Evolutionary conservation across 2,797 vertebrate genomes (phyloP).

Genomic region (Pristis pectinata): DNA sequence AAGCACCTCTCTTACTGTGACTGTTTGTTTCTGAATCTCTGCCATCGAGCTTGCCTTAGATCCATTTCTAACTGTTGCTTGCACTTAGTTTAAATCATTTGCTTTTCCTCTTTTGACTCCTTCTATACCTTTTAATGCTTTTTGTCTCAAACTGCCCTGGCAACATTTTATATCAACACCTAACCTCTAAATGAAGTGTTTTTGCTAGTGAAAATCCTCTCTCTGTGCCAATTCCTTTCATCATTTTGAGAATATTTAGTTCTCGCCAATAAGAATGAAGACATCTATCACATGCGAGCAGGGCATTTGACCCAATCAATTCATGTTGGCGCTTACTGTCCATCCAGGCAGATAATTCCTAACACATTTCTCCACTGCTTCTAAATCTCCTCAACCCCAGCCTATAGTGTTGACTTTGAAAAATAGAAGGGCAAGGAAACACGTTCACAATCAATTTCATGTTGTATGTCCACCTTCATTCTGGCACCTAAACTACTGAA

Average conservation of each 20-base stretch:
- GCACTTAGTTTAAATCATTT: background rate
- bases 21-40: background rate
- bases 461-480: background rate
- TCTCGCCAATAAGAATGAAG: background rate
- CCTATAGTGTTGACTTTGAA: no score
- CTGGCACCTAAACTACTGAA: background rate
- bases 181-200: background rate
- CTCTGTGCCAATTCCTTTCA: background rate
- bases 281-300: background rate
- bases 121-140: background rate
- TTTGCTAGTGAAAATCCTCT: background rate
- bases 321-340: background rate
- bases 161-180: background rate
- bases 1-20: no score
- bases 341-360: background rate
- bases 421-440: no score
- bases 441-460: no score
- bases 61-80: background rate
- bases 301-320: background rate
- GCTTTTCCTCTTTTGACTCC: background rate
- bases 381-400: background rate
- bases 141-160: background rate
- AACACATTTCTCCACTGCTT: background rate
- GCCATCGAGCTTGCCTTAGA: background rate
- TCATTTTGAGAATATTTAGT: background rate